phyloP scores from a whole-genome alignment of 2,113 vertebrate genomes.

The Apteryx owenii region DNA sequence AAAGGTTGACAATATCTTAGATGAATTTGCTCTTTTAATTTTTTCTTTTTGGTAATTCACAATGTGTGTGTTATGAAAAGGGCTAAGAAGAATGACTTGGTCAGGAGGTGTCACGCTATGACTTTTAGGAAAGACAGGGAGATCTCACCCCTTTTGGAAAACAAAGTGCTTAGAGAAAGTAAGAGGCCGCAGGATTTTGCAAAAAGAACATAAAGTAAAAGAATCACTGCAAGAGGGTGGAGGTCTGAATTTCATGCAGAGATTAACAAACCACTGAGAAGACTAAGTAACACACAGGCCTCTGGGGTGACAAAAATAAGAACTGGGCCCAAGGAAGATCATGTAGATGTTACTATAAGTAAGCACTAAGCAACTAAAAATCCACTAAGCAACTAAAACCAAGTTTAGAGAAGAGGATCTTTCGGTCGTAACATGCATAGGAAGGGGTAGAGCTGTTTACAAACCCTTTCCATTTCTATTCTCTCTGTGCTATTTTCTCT shows the following conservation, averaged over 20 bases:
- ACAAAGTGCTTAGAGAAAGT: background rate
- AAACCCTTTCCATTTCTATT: background rate
- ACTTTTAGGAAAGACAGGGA: background rate
- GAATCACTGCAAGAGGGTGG: background rate
- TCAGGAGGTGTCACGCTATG: too few species aligned
- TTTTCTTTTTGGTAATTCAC: background rate
- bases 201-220: background rate
- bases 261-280: background rate
- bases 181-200: background rate
- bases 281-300: background rate
- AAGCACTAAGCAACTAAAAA: background rate
- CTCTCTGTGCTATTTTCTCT: background rate
- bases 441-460: background rate
- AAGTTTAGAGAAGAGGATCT: background rate
- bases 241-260: background rate
- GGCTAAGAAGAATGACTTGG: background rate
- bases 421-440: background rate
- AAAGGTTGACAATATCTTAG: background rate
- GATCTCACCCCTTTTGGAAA: background rate
- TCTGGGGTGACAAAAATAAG: background rate
- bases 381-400: background rate
- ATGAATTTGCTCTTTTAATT: accelerated
- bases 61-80: background rate
- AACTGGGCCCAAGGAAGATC: background rate
- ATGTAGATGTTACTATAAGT: background rate